Evolutionary conservation across 2,113 vertebrate genomes (phyloP).

Genomic region (Saguinus imperator): DNA sequence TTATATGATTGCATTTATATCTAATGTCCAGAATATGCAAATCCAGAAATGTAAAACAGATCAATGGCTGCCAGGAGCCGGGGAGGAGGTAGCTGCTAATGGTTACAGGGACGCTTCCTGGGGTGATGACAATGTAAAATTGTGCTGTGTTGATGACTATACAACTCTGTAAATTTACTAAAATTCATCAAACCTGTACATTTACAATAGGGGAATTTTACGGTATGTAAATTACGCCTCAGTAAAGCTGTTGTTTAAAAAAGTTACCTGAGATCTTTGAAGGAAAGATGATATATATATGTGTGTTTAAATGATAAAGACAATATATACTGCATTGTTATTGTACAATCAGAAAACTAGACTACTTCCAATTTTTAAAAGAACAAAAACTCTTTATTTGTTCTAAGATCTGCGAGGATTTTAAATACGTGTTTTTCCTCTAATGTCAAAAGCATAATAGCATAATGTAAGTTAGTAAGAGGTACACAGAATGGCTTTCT

Average conservation of each 20-base stretch:
- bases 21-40: neutral
- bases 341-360: neutral
- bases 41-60: neutral
- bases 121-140: neutral
- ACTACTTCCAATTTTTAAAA: neutral
- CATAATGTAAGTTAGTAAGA: neutral
- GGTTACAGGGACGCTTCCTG: rapidly evolving
- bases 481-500: neutral
- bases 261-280: neutral
- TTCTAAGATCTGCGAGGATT: neutral
- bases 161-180: neutral
- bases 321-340: rapidly evolving
- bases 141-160: rapidly evolving
- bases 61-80: neutral
- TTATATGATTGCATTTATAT: rapidly evolving
- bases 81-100: rapidly evolving
- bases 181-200: neutral
- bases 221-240: neutral
- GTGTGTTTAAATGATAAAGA: neutral
- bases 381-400: neutral
- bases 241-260: neutral
- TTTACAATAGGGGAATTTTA: neutral
- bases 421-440: neutral
- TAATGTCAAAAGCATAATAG: neutral
- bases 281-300: neutral